These are phyloP conservation scores for Psylliodes chrysocephalus DNA, from an alignment of 2,888 invertebrate genomes.

Conservation along the genomic window DNA sequence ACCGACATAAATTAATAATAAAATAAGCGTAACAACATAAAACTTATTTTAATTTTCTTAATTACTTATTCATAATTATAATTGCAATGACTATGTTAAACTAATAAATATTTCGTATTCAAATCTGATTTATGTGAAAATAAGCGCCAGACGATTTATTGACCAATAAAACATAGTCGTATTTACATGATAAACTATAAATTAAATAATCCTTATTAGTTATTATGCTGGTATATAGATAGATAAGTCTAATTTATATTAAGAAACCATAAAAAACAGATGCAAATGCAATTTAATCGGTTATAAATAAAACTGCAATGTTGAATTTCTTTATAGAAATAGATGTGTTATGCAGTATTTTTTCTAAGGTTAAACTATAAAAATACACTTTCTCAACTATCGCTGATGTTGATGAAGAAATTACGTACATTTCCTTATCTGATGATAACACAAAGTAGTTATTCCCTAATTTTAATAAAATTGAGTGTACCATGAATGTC, in stretches of 20 bases:
- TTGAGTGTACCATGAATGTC: too few relatives aligned
- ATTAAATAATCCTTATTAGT: neutral
- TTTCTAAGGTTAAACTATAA: too few relatives aligned
- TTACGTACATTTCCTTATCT: too few relatives aligned
- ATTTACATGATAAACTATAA: neutral
- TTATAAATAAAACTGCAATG: neutral
- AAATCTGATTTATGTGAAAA: neutral
- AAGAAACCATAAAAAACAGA: neutral
- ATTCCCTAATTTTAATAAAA: too few relatives aligned
- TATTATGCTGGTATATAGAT: neutral
- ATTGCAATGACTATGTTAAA: neutral
- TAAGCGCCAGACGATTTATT: neutral
- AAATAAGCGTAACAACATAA: too few relatives aligned
- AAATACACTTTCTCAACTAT: conserved; percentile 1
- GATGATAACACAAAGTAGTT: too few relatives aligned
- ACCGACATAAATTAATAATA: too few relatives aligned
- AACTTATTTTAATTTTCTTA: too few relatives aligned
- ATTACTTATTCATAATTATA: too few relatives aligned
- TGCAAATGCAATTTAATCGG: neutral
- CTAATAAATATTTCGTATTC: neutral
- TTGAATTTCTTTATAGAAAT: too few relatives aligned
- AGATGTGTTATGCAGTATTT: too few relatives aligned
- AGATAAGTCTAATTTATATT: neutral
- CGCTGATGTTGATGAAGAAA: too few relatives aligned
- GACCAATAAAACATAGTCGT: neutral